A percentile compares a stretch with the other conserved stretches of the same genome.
Conservation (phyloP, 1,140 invertebrate species). For the Drosophila albomicans region DNA sequence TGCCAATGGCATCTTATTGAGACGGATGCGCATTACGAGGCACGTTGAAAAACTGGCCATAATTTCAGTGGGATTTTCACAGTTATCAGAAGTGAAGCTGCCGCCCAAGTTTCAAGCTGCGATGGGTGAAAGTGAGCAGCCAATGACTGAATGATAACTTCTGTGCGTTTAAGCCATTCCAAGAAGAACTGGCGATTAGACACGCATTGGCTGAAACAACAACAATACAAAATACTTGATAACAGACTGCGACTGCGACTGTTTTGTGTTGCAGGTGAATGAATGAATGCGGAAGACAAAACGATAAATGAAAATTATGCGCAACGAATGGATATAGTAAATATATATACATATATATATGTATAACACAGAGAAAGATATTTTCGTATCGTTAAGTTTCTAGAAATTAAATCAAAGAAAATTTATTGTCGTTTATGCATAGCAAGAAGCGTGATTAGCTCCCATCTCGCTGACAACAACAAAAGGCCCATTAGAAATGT, state of each 20-base stretch:
- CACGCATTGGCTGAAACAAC: conserved; percentile 47
- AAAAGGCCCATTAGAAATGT: conserved; percentile 69
- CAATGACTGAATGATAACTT: conserved; percentile 21
- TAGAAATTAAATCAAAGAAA: conserved; percentile 73
- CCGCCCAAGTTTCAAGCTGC: neutral
- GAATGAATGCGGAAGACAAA: conserved; percentile 65
- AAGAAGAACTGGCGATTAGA: conserved; percentile 60
- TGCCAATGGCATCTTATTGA: conserved; percentile 5
- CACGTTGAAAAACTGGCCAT: conserved; percentile 36
- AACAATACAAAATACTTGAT: conserved; percentile 35
- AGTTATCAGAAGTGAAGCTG: conserved; percentile 46
- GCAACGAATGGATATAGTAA: conserved; percentile 2
- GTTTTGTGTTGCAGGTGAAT: conserved; percentile 20
- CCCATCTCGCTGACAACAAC: conserved; percentile 25
- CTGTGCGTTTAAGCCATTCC: conserved; percentile 10
- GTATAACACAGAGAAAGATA: neutral
- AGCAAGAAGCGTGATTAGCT: conserved; percentile 35
- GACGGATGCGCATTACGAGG: conserved; percentile 55
- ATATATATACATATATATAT: conserved; percentile 4
- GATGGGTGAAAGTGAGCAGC: conserved; percentile 62
- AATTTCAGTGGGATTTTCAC: conserved; percentile 56
- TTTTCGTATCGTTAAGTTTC: conserved; percentile 59
- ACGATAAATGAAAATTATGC: conserved; percentile 45
- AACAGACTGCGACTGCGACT: conserved; percentile 14
- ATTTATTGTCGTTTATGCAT: conserved; percentile 69